These are phyloP conservation scores for Cheirogaleus major DNA, from an alignment of 2,797 vertebrate species.

Conservation along the genomic window DNA sequence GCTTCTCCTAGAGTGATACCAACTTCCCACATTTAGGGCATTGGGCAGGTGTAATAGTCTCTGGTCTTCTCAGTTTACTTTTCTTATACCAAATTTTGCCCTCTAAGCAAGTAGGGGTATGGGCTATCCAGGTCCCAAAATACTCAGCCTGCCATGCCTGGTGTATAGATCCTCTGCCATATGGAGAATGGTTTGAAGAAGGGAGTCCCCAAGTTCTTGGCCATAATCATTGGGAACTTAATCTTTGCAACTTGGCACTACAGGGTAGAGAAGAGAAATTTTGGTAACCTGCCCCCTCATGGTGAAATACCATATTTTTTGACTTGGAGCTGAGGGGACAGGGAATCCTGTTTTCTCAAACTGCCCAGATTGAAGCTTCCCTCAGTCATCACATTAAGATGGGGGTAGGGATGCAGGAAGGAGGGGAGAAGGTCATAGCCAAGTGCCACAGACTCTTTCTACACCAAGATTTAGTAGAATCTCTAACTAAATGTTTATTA, in stretches of 20 bases:
- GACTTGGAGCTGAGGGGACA: neutral
- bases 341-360: neutral
- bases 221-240: neutral
- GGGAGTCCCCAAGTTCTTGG: neutral
- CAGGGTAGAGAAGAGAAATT: neutral
- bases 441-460: neutral
- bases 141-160: neutral
- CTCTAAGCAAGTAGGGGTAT: neutral
- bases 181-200: neutral
- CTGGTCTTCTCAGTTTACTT: neutral
- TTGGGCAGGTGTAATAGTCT: accelerated
- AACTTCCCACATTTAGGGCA: neutral
- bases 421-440: neutral
- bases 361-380: neutral
- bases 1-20: neutral
- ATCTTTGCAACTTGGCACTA: neutral
- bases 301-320: neutral
- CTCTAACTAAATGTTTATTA: neutral
- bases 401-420: accelerated
- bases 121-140: neutral
- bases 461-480: neutral
- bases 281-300: neutral
- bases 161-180: neutral
- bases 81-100: neutral
- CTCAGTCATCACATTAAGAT: neutral